Percentiles rank a stretch among this genome's conserved stretches.
Conservation (phyloP, 2,113 vertebrate species). For the Motacilla alba region DNA sequence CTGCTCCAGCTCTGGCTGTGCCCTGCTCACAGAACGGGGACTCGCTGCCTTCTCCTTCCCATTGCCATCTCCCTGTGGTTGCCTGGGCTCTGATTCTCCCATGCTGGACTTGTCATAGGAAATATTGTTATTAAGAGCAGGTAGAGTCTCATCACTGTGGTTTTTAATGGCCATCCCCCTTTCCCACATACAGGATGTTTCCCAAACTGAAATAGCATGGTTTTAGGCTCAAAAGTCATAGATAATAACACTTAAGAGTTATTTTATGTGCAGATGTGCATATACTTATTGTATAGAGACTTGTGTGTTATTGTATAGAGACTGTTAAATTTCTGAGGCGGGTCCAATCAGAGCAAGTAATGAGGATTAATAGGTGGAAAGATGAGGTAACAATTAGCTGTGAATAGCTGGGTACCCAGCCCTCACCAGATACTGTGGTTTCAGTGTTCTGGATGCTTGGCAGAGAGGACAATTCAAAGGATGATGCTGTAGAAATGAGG, state of each 20-base stretch:
- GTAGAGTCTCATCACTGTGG: background rate
- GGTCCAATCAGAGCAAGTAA: background rate
- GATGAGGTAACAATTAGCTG: background rate
- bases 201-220: background rate
- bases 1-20: background rate
- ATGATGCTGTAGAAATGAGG: background rate
- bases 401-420: background rate
- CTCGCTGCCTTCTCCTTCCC: accelerated
- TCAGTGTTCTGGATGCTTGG: background rate
- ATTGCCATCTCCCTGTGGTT: background rate
- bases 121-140: accelerated
- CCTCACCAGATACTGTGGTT: accelerated
- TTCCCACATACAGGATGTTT: background rate
- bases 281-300: background rate
- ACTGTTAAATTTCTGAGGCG: background rate
- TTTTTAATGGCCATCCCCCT: background rate
- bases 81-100: accelerated
- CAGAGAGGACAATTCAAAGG: background rate
- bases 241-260: background rate
- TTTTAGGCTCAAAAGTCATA: background rate
- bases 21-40: accelerated
- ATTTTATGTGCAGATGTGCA: background rate
- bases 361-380: background rate
- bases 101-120: background rate
- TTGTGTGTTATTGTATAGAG: background rate